Base-by-base conservation (phyloP, 2,888 invertebrate genomes). In the Abrostola triplasia region DNA sequence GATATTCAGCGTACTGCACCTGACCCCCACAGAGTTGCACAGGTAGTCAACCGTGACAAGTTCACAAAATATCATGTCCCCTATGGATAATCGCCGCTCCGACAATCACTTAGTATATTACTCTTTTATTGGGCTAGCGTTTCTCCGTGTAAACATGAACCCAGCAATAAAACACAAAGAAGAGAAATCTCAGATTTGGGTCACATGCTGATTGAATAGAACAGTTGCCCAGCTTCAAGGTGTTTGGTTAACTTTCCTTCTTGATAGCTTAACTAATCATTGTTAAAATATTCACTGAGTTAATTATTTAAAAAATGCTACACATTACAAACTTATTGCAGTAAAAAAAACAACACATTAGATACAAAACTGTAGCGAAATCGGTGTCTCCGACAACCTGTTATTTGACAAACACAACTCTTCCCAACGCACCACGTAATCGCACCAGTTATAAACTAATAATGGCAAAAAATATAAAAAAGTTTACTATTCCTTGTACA, bases 141-240 rank as follows among this genome's bases (percentile, higher is more conserved):
- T 77, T 77, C 52, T 66, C 65, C 70, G 67, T 76, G 67, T 77
- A 81, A 82, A 81, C 79, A 85, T 65, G 74, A 80, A 77, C 75
- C 81, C 77, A 83, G 76, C 75, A 82, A 77, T 83, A 76, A 82
- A 86, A 87, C 87, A 91, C 90, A 90, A 89, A 88, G 90, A 93
- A 91, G 93, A 93, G 93, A 94, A 94, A 94, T 93, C 92, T 90
- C 85, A 84, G 90, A 94, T 93, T 92, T 94, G 94, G 94, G 94
- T 94, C 94, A 94, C 93, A 94, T 93, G 93, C 92, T 92, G 94
- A 92, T 92, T 89, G 88, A 89, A 88, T 88, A 86, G 82, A 88
- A 81, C 82, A 84, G 83, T 87, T 76, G 79, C 77, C 76, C 87
- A 88, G 87, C 85, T 82, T 77, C 72, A 65, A 75, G 76, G 73